Evolutionary conservation across 2,888 invertebrate species (phyloP), one percentile per base, ranked within the genome.

Genomic region (Noctuana brunneofusca): DNA sequence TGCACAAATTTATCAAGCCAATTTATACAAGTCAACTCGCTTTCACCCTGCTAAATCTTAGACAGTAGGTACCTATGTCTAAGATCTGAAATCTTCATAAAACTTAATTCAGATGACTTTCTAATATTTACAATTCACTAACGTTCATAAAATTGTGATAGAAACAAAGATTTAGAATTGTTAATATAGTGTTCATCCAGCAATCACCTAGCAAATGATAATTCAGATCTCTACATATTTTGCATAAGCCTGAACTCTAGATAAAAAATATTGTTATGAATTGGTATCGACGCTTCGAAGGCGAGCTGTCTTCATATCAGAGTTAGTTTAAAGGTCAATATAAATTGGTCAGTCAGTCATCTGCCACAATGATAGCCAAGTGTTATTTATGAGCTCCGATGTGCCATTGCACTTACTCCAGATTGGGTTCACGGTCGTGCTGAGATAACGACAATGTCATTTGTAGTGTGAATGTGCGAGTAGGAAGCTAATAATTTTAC

Each of bases 321-420:
- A 20, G 70, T 65, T 65, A 64, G 69, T 67, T 73, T 67, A 71
- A 70, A 72, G 86, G 78, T 84, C 86, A 76, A 43, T 63, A 64
- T 79, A 73, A 71, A 72, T 74, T 85, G 86, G 85, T 77, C 76
- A 75, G 72, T 82, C 80, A 76, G 74, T 78, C 73, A 71, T 78
- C 74, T 75, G 78, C 72, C 75, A 69, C 75, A 74, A 76, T 81
- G 85, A 86, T 87, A 87, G 69, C 70, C 68, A 74, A 88, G 81
- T 89, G 83, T 84, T 80, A 87, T 88, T 89, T 87, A 89, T 87
- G 80, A 80, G 75, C 71, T 76, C 79, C 82, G 81, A 81, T 83
- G 83, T 86, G 84, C 81, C 85, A 83, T 85, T 89, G 89, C 87
- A 87, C 89, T 89, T 83, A 82, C 68, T 74, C 77, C 75, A 80